phyloP scores from a whole-genome alignment of 1,140 invertebrate species.

The Cephus cinctus region DNA sequence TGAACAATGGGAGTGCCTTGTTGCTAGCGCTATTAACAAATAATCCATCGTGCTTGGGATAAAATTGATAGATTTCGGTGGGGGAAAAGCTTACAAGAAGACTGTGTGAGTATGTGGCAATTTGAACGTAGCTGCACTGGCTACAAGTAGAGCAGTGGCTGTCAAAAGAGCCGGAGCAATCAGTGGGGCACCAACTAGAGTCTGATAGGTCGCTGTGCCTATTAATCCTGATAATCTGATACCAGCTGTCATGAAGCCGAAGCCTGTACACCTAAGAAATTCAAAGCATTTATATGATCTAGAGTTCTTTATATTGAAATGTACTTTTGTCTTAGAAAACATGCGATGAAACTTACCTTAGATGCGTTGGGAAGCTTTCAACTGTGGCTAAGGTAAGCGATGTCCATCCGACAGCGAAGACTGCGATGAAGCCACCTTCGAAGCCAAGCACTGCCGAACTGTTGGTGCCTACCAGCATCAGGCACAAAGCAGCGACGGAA shows the following conservation, averaged over 20 bases:
- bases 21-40: too few species aligned
- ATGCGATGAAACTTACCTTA: constrained; percentile 37
- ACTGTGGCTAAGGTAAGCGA: constrained; percentile 40
- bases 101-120: constrained; percentile 47
- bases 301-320: too few species aligned
- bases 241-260: constrained; percentile 41
- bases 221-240: constrained; percentile 43
- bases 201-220: constrained; percentile 43
- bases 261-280: constrained; percentile 41
- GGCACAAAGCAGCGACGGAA: constrained; percentile 36
- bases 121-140: constrained; percentile 43
- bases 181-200: constrained; percentile 37
- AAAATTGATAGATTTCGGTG: too few species aligned
- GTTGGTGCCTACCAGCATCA: constrained; percentile 36
- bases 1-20: too few species aligned
- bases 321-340: too few species aligned
- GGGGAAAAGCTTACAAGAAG: constrained; percentile 35
- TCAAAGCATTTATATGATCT: not conserved
- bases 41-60: too few species aligned
- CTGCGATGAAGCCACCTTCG: constrained; percentile 42
- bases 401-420: constrained; percentile 45
- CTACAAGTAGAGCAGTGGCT: constrained; percentile 36
- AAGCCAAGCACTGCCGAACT: constrained; percentile 41
- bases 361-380: constrained; percentile 46
- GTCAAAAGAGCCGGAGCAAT: constrained; percentile 42